phyloP scores from a whole-genome alignment of 2,113 vertebrate genomes.

The Mandrillus leucophaeus region DNA sequence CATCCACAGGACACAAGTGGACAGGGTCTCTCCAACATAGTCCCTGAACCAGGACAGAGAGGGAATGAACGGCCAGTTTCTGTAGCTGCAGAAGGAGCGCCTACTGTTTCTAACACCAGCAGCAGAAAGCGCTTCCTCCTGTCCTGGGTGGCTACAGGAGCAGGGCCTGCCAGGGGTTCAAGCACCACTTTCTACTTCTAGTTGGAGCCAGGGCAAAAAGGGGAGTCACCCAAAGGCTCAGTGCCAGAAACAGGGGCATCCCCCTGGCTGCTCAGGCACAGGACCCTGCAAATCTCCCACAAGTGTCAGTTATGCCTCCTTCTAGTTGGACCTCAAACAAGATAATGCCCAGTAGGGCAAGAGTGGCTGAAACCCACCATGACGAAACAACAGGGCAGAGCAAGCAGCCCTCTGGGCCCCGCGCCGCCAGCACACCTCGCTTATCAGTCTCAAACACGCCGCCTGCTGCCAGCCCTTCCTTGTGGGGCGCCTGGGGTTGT shows the following conservation, averaged over 20 bases:
- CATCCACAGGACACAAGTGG: neutral
- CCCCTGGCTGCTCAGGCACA: neutral
- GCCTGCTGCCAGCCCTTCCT: neutral
- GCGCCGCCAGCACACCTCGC: neutral
- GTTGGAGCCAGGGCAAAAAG: neutral
- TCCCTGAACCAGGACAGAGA: neutral
- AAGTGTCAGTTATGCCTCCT: neutral
- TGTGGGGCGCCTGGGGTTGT: neutral
- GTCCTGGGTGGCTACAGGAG: neutral
- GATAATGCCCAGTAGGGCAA: neutral
- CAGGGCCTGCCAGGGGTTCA: neutral
- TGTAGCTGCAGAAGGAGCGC: neutral
- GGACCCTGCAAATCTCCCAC: neutral
- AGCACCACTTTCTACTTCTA: neutral
- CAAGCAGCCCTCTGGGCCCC: neutral
- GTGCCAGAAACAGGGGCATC: rapidly evolving
- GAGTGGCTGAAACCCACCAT: neutral
- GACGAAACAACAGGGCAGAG: neutral
- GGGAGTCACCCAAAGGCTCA: neutral
- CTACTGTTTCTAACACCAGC: neutral
- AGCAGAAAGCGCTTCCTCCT: neutral
- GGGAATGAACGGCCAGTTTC: neutral
- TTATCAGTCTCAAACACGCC: slow-evolving; percentile 21
- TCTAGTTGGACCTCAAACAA: neutral
- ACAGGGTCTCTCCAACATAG: rapidly evolving